These are phyloP conservation scores for Hystrix brachyura DNA, from an alignment of 2,113 vertebrate genomes.

Conservation along the genomic window DNA sequence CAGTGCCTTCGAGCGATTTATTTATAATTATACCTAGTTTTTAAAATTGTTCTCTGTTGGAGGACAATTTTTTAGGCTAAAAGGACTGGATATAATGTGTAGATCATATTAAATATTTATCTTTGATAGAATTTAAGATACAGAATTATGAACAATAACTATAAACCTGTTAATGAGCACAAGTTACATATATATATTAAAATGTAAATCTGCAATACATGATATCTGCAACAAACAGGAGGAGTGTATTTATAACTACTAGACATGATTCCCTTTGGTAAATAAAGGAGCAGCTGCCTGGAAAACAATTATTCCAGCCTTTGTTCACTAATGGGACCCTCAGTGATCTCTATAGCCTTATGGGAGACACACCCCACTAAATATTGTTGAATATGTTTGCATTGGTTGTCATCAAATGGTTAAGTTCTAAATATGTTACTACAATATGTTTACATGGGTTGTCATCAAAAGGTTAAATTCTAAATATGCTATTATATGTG, in stretches of 20 bases:
- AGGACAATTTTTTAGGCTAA: not conserved
- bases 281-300: no score
- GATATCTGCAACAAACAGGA: not conserved
- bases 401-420: no score
- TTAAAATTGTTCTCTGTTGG: not conserved
- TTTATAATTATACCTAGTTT: conserved; percentile 12
- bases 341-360: no score
- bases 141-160: not conserved
- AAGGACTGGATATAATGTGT: not conserved
- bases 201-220: not conserved
- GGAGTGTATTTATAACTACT: not conserved
- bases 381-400: no score
- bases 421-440: no score
- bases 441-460: no score
- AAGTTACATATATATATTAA: not conserved
- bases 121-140: not conserved
- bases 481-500: no score
- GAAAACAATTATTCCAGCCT: no score
- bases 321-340: no score
- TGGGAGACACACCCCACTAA: no score
- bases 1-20: not conserved
- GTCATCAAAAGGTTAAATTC: no score
- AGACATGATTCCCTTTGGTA: no score
- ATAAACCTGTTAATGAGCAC: not conserved
- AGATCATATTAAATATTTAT: not conserved